Conservation (phyloP, 2,888 invertebrate genomes). For the Eledona agricola region DNA sequence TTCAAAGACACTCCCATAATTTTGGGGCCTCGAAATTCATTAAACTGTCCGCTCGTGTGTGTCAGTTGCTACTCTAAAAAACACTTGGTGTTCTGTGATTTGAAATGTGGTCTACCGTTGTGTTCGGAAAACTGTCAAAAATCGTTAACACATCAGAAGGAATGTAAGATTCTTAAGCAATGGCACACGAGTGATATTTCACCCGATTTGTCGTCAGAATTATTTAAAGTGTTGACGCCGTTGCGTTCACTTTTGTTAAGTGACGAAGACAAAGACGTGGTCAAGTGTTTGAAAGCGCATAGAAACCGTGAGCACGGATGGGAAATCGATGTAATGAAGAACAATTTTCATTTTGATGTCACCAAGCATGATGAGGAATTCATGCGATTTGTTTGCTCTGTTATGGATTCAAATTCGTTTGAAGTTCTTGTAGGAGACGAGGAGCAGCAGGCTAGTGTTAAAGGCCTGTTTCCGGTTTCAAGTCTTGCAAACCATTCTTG, state of each 20-base stretch:
- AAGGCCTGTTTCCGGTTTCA: constrained; percentile 74
- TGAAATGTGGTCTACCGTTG: constrained; percentile 74
- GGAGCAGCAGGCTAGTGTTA: constrained; percentile 60
- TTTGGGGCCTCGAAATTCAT: constrained; percentile 72
- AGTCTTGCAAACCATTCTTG: constrained; percentile 77
- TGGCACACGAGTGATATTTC: constrained; percentile 64
- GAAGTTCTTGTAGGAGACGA: constrained; percentile 65
- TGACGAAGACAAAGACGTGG: constrained; percentile 64
- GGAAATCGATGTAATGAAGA: constrained; percentile 68
- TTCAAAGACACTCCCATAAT: constrained; percentile 77
- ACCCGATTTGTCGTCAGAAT: constrained; percentile 43
- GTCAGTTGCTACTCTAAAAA: constrained; percentile 70
- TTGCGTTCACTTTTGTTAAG: constrained; percentile 61
- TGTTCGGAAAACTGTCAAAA: constrained; percentile 74
- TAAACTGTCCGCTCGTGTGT: constrained; percentile 68
- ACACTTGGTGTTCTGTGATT: constrained; percentile 64
- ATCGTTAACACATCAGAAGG: constrained; percentile 67
- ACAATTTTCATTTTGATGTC: constrained; percentile 63
- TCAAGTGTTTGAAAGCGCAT: constrained; percentile 67
- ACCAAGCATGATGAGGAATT: constrained; percentile 67
- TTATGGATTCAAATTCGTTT: constrained; percentile 75
- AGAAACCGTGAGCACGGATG: constrained; percentile 65
- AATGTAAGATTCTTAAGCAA: constrained; percentile 71
- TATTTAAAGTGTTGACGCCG: constrained; percentile 62
- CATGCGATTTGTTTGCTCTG: constrained; percentile 68